A percentile compares a stretch with the other conserved stretches of the same genome.
Evolutionary conservation across 2,113 vertebrate genomes (phyloP).

Genomic region (Ctenodactylus gundi): DNA sequence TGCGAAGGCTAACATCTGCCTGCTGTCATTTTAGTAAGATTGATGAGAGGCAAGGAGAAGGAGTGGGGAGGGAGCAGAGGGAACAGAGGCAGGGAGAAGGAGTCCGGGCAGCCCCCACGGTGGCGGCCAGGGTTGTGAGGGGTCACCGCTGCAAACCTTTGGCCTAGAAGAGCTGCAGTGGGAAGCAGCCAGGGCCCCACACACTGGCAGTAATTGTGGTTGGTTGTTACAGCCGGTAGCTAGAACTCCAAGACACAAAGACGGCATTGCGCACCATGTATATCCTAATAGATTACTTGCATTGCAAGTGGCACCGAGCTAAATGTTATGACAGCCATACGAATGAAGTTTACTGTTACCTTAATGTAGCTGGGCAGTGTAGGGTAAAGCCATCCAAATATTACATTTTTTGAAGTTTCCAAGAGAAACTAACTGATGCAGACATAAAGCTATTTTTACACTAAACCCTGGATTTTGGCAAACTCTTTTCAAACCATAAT

Average conservation of each 20-base stretch:
- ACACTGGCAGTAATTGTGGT: slow-evolving; percentile 71
- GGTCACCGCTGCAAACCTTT: slow-evolving; percentile 67
- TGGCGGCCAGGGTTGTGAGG: slow-evolving; percentile 74
- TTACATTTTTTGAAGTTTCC: slow-evolving; percentile 79
- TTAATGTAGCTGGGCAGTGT: slow-evolving; percentile 87
- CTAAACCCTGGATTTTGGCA: slow-evolving; percentile 72
- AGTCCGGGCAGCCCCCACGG: slow-evolving; percentile 73
- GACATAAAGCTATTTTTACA: slow-evolving; percentile 83
- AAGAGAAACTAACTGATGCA: slow-evolving; percentile 81
- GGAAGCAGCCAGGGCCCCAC: slow-evolving; percentile 55
- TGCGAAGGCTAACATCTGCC: slow-evolving; percentile 99
- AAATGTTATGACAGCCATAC: slow-evolving; percentile 89
- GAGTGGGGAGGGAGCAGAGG: slow-evolving; percentile 73
- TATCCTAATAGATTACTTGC: slow-evolving; percentile 85
- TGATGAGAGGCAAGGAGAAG: slow-evolving; percentile 94
- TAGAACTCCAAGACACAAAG: slow-evolving; percentile 65
- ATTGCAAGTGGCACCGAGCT: slow-evolving; percentile 77
- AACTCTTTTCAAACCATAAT: slow-evolving; percentile 65
- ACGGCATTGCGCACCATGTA: slow-evolving; percentile 81
- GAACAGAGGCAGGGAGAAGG: slow-evolving; percentile 73
- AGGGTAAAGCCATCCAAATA: slow-evolving; percentile 84
- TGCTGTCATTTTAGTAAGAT: slow-evolving; percentile 99
- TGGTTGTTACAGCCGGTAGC: slow-evolving; percentile 71
- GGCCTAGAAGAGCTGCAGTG: slow-evolving; percentile 21
- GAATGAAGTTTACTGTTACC: slow-evolving; percentile 85